These are phyloP conservation scores for Zootermopsis nevadensis DNA, from an alignment of 2,888 invertebrate genomes.

Conservation along the genomic window DNA sequence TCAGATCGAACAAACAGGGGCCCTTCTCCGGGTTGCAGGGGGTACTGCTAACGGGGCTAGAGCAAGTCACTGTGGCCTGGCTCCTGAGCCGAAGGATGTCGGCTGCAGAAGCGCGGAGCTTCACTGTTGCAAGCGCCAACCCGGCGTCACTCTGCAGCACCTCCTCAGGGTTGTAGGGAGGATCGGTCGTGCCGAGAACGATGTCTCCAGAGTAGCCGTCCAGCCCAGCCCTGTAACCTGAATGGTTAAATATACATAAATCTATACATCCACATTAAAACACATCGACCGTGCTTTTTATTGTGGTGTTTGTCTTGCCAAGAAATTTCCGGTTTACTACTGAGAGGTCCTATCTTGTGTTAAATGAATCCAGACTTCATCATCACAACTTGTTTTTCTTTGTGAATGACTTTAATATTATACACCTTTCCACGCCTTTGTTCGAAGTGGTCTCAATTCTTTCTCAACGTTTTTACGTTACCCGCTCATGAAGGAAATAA, in stretches of 20 bases:
- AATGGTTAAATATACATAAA: neutral
- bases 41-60: constrained; percentile 40
- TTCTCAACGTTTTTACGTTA: too few species aligned
- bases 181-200: constrained; percentile 60
- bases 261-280: too few species aligned
- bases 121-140: constrained; percentile 57
- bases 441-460: too few species aligned
- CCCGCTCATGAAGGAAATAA: too few species aligned
- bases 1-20: constrained; percentile 77
- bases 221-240: constrained; percentile 55
- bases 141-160: constrained; percentile 63
- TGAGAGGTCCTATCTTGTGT: too few species aligned
- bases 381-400: too few species aligned
- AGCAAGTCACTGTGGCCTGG: constrained; percentile 45
- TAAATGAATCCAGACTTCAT: too few species aligned
- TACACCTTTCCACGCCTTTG: too few species aligned
- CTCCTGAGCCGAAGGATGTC: constrained; percentile 49
- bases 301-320: too few species aligned
- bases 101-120: neutral
- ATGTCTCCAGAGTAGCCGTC: constrained; percentile 64
- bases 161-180: constrained; percentile 62
- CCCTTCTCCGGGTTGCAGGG: constrained; percentile 55
- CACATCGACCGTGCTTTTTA: too few species aligned
- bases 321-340: too few species aligned
- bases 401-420: too few species aligned